Evolutionary conservation across 2,888 invertebrate species (phyloP), one percentile per base, ranked within the genome.

Genomic region (Amphipyra berbera): DNA sequence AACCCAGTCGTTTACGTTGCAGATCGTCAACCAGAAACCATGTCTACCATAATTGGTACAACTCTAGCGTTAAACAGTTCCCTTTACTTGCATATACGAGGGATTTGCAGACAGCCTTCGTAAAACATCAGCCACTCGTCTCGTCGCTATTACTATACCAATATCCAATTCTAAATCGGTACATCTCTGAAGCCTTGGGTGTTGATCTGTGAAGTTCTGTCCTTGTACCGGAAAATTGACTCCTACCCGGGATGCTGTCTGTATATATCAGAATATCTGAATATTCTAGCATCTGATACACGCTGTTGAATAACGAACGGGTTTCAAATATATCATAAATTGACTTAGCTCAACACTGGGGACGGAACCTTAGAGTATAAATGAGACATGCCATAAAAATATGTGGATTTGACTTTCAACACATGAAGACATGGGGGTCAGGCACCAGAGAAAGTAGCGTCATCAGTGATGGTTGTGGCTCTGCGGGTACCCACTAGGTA

Each of bases 241-340:
- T 7, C 1, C 37, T 37, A 37, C 37, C 12, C 37, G 8, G 9
- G 37, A 37, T 37, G 10, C 33, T 40, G n/a, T 7, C 13, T 5
- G 13, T 21, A 27, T 48, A 38, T 46, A 53, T 42, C 8, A 7
- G 21, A 59, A 55, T 52, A 53, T 53, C 33, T 38, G 55, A 69
- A 60, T 71, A 69, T 65, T 62, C 37, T 13, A 63, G 14, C 47
- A 68, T 35, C 13, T 53, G 38, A 63, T 53, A 68, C 52, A 71
- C 40, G n/a, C 38, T 48, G 47, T 40, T 62, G 52, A 73, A 58
- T 62, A 63, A 49, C 33, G 35, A 53, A 58, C 42, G 6, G n/a
- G 41, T 45, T 54, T 38, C 27, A 47, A 58, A 61, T 57, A 61
- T 57, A 55, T 72, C 53, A 58, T 50, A 67, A 47, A 68, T 61